These are phyloP conservation scores for Morpho helenor DNA, from an alignment of 2,888 invertebrate genomes.

Conservation along the genomic window DNA sequence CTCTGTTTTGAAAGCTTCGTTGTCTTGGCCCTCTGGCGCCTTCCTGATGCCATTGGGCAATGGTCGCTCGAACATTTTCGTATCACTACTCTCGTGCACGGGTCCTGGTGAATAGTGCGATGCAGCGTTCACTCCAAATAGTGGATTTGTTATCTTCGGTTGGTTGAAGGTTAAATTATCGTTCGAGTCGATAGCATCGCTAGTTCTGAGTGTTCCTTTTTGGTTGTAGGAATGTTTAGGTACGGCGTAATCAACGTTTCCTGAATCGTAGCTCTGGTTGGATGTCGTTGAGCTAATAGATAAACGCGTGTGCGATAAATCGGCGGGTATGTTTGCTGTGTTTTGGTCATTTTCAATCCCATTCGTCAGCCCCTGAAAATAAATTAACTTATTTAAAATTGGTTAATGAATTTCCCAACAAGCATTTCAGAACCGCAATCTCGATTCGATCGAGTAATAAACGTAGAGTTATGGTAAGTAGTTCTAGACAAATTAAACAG, in stretches of 20 bases:
- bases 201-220: constrained; percentile 40
- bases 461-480: no score
- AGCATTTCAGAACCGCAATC: neutral
- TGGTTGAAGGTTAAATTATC: constrained; percentile 39
- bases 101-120: constrained; percentile 67
- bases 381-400: neutral
- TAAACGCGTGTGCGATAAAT: constrained; percentile 61
- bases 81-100: constrained; percentile 35
- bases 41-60: constrained; percentile 78
- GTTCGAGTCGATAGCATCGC: constrained; percentile 47
- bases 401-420: neutral
- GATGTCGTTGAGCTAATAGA: constrained; percentile 69
- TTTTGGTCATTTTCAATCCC: constrained; percentile 73
- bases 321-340: constrained; percentile 54
- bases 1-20: constrained; percentile 82
- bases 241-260: constrained; percentile 59
- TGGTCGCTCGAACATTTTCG: constrained; percentile 50
- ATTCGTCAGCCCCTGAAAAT: constrained; percentile 68
- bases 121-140: constrained; percentile 73
- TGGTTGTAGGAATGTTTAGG: constrained; percentile 61
- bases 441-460: no score
- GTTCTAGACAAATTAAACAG: no score
- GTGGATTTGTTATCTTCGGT: constrained; percentile 62
- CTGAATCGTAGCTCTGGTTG: constrained; percentile 69
- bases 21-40: constrained; percentile 91